phyloP scores from a whole-genome alignment of 2,797 vertebrate genomes.

The Thripadectes ignobilis region DNA sequence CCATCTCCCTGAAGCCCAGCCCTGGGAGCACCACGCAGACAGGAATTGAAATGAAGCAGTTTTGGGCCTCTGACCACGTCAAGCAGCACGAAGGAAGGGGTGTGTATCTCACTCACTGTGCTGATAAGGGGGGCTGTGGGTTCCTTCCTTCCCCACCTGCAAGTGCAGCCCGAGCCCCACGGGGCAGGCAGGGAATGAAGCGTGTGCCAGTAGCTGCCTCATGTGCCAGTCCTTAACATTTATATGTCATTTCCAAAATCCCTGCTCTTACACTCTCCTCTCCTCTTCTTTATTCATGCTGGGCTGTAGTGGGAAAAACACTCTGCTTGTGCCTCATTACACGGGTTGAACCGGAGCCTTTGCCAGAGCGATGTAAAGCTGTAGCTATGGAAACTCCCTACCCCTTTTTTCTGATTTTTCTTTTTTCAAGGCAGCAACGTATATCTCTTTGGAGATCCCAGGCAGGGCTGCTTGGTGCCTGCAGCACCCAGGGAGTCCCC shows the following conservation, averaged over 20 bases:
- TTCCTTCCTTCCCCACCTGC: not conserved
- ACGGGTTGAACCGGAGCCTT: not conserved
- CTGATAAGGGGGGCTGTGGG: accelerated
- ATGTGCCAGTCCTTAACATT: not conserved
- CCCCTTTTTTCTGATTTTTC: not conserved
- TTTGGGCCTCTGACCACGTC: not conserved
- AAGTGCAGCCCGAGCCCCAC: accelerated
- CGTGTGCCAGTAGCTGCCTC: accelerated
- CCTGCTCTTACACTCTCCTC: not conserved
- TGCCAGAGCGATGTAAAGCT: not conserved
- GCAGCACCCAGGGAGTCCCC: not conserved
- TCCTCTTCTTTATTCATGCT: not conserved
- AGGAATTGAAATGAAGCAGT: accelerated
- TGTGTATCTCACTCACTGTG: accelerated
- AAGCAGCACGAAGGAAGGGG: not conserved
- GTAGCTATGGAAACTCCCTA: constrained; percentile 70
- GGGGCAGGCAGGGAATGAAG: not conserved
- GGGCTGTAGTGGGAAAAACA: not conserved
- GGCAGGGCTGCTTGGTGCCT: not conserved
- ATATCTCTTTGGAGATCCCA: not conserved
- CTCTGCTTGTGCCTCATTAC: not conserved
- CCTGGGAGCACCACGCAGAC: not conserved
- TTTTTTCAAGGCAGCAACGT: not conserved
- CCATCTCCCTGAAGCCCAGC: not conserved
- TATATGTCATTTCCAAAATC: not conserved